phyloP scores from a whole-genome alignment of 1,140 invertebrate genomes.

The Aphis craccivora region DNA sequence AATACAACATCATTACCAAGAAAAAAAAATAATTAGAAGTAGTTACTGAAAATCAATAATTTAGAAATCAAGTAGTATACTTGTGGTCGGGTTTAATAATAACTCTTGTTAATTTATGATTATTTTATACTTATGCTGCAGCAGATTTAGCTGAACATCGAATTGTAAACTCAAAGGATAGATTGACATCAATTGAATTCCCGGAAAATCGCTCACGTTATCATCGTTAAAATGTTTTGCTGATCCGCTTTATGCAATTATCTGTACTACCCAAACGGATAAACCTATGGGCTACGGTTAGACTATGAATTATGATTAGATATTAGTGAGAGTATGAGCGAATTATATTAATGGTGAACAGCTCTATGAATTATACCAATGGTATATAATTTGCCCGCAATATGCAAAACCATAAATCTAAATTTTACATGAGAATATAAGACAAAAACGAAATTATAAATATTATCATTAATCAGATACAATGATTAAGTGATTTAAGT shows the following conservation, averaged over 20 bases:
- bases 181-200: conserved; percentile 8
- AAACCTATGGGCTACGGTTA: no score
- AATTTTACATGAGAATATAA: no score
- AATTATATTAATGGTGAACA: no score
- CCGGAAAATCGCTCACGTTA: background rate
- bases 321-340: no score
- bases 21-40: background rate
- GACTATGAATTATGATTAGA: no score
- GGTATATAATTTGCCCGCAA: no score
- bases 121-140: background rate
- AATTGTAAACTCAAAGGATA: background rate
- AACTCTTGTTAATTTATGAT: background rate
- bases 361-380: no score
- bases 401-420: no score
- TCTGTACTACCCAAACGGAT: background rate
- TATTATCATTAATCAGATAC: no score
- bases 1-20: background rate
- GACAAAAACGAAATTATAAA: no score
- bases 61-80: background rate
- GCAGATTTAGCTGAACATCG: background rate
- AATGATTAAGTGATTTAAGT: no score
- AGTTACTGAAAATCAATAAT: background rate
- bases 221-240: background rate
- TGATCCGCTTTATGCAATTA: background rate
- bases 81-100: background rate